Base-by-base conservation (phyloP, 2,888 invertebrate genomes). In the Himalopsyche tibetana region DNA sequence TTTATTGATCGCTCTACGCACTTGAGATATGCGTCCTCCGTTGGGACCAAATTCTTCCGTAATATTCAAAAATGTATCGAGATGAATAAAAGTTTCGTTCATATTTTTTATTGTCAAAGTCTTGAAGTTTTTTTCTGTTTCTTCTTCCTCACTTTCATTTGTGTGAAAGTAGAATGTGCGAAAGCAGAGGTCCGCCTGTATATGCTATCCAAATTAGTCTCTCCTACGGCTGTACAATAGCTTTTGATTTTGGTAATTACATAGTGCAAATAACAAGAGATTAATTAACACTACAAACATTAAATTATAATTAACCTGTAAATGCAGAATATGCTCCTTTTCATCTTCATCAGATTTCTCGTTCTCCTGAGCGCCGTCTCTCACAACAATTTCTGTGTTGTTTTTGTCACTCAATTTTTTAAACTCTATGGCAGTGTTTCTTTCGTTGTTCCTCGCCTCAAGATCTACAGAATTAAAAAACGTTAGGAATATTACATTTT, bases 371-470 rank as follows among this genome's bases (percentile, higher is more conserved):
- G 80, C 55, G 36, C 80, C 81, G 28, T 85, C 86, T 81, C 85
- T 83, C 55, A 79, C 82, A 55, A 84, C 85, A 11, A 51, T 84
- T 55, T 84, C 69, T 15, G 84, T 82, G 9, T 55, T 84, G 79
- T 83, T 83, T 17, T 74, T 83, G 19, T 80, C 36, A 5, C 28
- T 17, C 19, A 56, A 19, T 55, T 87, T 87, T 45, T 88, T 86
- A 5, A 85, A 55, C 17, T 86, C 87, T 9, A 83, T 74, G 17
- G 83, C 82, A 5, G 80, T 28, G 74, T 88, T 88, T 51, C 86
- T 87, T 80, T 88, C 88, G 51, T 88, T 88, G 79, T 88, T 88
- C 80, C 88, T 85, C 15, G 82, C 80, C 69, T 88, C 88, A 8
- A 88, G 80, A 84, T 88, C 88, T 88, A 69, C 6, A 87, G 55